Evolutionary conservation across 1,140 invertebrate species (phyloP), one percentile per base, ranked within the genome.

Genomic region (Maconellicoccus hirsutus): DNA sequence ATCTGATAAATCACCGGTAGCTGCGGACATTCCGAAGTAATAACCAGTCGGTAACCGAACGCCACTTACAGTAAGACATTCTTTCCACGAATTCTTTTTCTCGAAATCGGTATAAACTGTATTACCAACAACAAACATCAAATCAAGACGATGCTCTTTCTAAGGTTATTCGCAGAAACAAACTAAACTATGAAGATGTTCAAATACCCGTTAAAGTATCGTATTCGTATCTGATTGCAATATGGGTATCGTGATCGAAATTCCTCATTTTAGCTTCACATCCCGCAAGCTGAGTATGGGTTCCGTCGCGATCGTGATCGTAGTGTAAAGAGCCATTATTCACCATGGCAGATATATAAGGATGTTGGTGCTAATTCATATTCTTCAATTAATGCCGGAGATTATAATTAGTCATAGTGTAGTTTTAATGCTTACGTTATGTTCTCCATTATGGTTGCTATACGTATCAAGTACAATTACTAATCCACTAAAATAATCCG

Each of bases 381-480:
- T 78, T 79, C 97, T 92, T 80, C 98, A 94, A 1, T 95, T 98
- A 63, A n/a, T n/a, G n/a, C n/a, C n/a, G n/a, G n/a, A n/a, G n/a
- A n/a, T n/a, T n/a, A n/a, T n/a, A 25, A 21, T 4, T 38, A 39
- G 1, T 29, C 33, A 22, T 70, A 70, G 14, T 16, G 42, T n/a
- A 66, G 39, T 23, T 39, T 52, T 42, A 61, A 69, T 42, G 73
- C 85, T 83, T 86, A 96, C 93, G 84, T 93, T 94, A 78, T 98
- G 94, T 66, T 92, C 90, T n/a, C 95, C 96, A 84, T 99, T 99
- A 76, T 99, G 96, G 80, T 99, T 99, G 78, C 93, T 98, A 79
- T 99, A 99, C 0, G 98, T 99, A 79, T 99, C 98, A 70, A 99
- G 79, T 79, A 99, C 94, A 29, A 99, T 85, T 10, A 88, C 95